Percentiles rank a stretch among this genome's conserved stretches.
Evolutionary conservation across 1,140 invertebrate genomes (phyloP).

Genomic region (Aphelinus atriplicis): DNA sequence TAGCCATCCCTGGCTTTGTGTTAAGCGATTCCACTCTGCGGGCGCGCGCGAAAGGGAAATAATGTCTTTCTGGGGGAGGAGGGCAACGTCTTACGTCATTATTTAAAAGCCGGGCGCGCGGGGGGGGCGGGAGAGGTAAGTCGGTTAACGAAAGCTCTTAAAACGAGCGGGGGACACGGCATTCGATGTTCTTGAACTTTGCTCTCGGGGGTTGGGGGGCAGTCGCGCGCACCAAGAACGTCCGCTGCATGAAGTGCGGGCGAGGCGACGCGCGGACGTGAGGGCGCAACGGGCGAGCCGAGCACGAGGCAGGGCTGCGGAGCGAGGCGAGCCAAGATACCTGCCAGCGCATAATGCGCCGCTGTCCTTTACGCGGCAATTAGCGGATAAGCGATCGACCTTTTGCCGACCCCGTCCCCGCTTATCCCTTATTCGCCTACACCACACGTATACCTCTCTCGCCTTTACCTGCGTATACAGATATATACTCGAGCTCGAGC

Average conservation of each 20-base stretch:
- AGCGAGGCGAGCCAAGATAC: constrained; percentile 14
- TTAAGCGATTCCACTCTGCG: too few relatives aligned
- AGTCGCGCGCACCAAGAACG: too few relatives aligned
- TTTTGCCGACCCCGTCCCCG: neutral
- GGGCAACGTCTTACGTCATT: neutral
- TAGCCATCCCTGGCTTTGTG: too few relatives aligned
- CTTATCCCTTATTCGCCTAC: neutral
- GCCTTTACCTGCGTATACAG: neutral
- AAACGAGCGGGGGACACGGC: constrained; percentile 8
- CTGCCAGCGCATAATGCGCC: constrained; percentile 29
- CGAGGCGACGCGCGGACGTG: constrained; percentile 9
- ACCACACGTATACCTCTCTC: too few relatives aligned
- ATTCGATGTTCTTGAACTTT: constrained; percentile 33
- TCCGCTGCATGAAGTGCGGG: neutral
- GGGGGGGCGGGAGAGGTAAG: neutral
- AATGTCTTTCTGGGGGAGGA: neutral
- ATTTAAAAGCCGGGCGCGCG: neutral
- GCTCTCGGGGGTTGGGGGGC: neutral
- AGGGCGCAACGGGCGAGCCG: too few relatives aligned
- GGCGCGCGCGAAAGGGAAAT: neutral
- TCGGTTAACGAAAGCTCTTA: constrained; percentile 28
- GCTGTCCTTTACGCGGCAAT: constrained; percentile 35
- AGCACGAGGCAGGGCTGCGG: neutral
- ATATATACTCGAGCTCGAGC: too few relatives aligned
- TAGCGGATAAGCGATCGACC: constrained; percentile 34